phyloP scores from a whole-genome alignment of 2,888 invertebrate genomes.

The Callinectes sapidus region DNA sequence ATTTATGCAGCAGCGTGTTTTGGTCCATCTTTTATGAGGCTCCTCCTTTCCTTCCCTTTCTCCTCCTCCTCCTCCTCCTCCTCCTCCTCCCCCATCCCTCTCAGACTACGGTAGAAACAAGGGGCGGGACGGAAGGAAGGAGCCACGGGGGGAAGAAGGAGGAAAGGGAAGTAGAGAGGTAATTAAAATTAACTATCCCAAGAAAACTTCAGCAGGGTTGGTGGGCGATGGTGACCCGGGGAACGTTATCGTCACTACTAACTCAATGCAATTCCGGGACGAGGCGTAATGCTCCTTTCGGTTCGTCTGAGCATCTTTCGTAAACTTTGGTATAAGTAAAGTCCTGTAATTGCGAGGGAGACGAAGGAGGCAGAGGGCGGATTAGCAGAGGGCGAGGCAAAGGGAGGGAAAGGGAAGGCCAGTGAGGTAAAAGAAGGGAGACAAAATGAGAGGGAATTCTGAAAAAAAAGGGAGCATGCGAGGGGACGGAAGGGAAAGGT shows the following conservation, averaged over 20 bases:
- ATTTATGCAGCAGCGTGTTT: slow-evolving; percentile 46
- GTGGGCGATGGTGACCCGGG: background rate
- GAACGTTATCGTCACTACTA: background rate
- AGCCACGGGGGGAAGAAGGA: background rate
- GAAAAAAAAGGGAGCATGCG: background rate
- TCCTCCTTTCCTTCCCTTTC: background rate
- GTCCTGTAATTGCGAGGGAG: background rate
- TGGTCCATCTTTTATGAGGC: slow-evolving; percentile 30
- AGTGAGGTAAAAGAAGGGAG: slow-evolving; percentile 21
- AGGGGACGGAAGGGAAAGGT: slow-evolving; percentile 24
- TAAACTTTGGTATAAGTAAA: background rate
- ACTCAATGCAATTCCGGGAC: background rate
- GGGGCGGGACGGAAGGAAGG: background rate
- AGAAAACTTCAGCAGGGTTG: background rate
- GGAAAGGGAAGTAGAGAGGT: background rate
- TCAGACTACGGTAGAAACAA: background rate
- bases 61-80: background rate
- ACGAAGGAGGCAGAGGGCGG: background rate
- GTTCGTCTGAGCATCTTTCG: background rate
- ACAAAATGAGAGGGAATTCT: slow-evolving; percentile 23
- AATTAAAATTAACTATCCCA: slow-evolving; percentile 3
- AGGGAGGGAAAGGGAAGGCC: background rate
- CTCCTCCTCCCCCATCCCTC: background rate
- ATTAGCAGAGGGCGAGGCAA: background rate
- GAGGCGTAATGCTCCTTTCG: background rate